Conservation (phyloP, 2,888 invertebrate species). For the Pimpla rufipes region DNA sequence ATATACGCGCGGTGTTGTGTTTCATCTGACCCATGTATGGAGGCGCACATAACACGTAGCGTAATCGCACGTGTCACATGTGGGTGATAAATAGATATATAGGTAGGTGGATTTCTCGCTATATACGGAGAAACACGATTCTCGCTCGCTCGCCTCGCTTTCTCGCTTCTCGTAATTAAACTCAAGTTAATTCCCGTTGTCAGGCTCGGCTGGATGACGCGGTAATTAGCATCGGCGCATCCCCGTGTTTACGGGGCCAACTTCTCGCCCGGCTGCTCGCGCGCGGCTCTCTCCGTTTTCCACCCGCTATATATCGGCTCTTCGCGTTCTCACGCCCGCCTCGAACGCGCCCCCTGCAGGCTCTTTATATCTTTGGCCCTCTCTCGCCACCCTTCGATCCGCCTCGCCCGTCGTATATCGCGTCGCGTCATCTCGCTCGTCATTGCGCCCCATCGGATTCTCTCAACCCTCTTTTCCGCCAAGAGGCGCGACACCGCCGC, state of each 20-base stretch:
- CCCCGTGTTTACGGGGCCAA: conserved; percentile 70
- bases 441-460: conserved; percentile 30
- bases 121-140: conserved; percentile 25
- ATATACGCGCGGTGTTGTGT: neutral
- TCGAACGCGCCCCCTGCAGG: neutral
- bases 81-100: neutral
- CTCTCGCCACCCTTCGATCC: conserved; percentile 22
- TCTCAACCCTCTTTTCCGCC: conserved; percentile 10
- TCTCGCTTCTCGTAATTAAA: conserved; percentile 73
- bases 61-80: conserved; percentile 2
- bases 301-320: neutral
- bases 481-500: neutral
- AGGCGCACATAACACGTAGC: neutral
- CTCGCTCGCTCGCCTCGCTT: conserved; percentile 32
- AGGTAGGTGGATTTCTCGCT: conserved; percentile 16
- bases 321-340: too few species aligned
- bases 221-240: conserved; percentile 76
- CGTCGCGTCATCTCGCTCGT: conserved; percentile 9
- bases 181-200: conserved; percentile 75
- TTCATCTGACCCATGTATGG: neutral
- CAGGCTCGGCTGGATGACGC: conserved; percentile 69
- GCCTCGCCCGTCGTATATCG: neutral
- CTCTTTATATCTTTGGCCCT: conserved; percentile 3
- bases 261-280: conserved; percentile 40
- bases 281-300: conserved; percentile 9